A percentile compares a stretch with the other conserved stretches of the same genome.
phyloP scores from a whole-genome alignment of 1,140 invertebrate genomes.

The Idris sp. region DNA sequence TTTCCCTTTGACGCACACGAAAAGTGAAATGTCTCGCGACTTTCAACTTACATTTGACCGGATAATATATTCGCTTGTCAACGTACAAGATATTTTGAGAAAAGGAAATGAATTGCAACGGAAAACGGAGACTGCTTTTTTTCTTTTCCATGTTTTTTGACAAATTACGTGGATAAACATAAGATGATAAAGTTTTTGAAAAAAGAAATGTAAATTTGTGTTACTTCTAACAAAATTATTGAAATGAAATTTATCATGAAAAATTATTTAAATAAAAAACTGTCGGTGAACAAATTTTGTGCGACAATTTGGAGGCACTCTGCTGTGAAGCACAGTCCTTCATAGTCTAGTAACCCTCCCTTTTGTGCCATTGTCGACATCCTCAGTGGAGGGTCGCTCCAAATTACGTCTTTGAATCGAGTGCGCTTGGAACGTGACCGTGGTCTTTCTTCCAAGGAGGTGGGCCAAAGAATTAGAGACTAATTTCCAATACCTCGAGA shows the following conservation, averaged over 20 bases:
- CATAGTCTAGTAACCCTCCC: constrained; percentile 45
- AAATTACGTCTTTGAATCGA: constrained; percentile 64
- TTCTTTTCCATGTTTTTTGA: too few species aligned
- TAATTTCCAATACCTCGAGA: constrained; percentile 61
- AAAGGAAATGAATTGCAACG: constrained; percentile 16
- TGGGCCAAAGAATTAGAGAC: constrained; percentile 62
- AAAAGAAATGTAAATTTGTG: too few species aligned
- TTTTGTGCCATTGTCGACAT: constrained; percentile 58
- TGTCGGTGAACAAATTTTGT: too few species aligned
- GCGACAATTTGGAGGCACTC: too few species aligned
- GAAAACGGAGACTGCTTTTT: too few species aligned
- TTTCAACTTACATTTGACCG: constrained; percentile 33
- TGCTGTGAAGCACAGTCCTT: too few species aligned
- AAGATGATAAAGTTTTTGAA: too few species aligned
- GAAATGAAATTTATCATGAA: too few species aligned
- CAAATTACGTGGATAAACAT: too few species aligned
- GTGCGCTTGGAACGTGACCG: constrained; percentile 60
- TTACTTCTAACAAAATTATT: too few species aligned
- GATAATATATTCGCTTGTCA: constrained; percentile 39
- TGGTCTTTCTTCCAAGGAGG: constrained; percentile 60
- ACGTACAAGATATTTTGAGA: constrained; percentile 26
- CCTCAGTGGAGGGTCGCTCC: constrained; percentile 54
- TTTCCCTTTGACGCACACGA: constrained; percentile 53
- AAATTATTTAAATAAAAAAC: too few species aligned
- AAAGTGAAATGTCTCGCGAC: constrained; percentile 55